Conservation (phyloP, 1,140 invertebrate genomes). For the Drosophila lacteicornis region DNA sequence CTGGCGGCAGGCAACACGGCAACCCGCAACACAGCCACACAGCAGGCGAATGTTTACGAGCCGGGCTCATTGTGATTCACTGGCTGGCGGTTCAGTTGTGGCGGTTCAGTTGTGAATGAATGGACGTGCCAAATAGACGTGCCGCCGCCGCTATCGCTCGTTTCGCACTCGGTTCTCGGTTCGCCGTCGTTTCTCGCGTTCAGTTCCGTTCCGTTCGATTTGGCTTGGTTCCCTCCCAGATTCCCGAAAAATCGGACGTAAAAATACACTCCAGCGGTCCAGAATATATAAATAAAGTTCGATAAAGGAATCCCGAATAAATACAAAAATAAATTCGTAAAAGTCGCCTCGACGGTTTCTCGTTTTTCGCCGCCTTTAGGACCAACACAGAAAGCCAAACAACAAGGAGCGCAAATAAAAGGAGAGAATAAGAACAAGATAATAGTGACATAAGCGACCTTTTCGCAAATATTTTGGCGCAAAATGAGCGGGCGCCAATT, state of each 20-base stretch:
- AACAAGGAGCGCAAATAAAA: slow-evolving; percentile 1
- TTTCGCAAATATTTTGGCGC: slow-evolving; percentile 69
- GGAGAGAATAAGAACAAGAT: slow-evolving; percentile 23
- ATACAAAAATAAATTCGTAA: slow-evolving; percentile 44
- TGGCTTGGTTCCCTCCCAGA: slow-evolving; percentile 56
- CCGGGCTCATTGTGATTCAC: slow-evolving; percentile 65
- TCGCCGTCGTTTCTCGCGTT: slow-evolving; percentile 42
- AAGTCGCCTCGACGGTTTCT: slow-evolving; percentile 20
- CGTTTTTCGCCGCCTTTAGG: slow-evolving; percentile 17
- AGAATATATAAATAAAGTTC: slow-evolving; percentile 27
- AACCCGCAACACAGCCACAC: slow-evolving; percentile 57
- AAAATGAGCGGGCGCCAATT: slow-evolving; percentile 59
- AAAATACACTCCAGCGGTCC: slow-evolving; percentile 52
- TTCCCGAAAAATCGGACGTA: slow-evolving; percentile 52
- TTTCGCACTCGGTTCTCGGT: slow-evolving; percentile 63
- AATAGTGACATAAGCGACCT: slow-evolving; percentile 51
- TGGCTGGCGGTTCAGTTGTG: slow-evolving; percentile 18
- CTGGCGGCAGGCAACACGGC: not conserved
- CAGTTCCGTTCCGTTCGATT: slow-evolving; percentile 26
- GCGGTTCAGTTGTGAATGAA: slow-evolving; percentile 82
- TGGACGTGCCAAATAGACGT: slow-evolving; percentile 84
- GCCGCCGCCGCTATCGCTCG: slow-evolving; percentile 59
- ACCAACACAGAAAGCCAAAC: slow-evolving; percentile 3
- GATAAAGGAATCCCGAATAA: slow-evolving; percentile 34
- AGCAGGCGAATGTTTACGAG: slow-evolving; percentile 75